These are phyloP conservation scores for Polietes domitor DNA, from an alignment of 2,888 invertebrate species.

Conservation along the genomic window DNA sequence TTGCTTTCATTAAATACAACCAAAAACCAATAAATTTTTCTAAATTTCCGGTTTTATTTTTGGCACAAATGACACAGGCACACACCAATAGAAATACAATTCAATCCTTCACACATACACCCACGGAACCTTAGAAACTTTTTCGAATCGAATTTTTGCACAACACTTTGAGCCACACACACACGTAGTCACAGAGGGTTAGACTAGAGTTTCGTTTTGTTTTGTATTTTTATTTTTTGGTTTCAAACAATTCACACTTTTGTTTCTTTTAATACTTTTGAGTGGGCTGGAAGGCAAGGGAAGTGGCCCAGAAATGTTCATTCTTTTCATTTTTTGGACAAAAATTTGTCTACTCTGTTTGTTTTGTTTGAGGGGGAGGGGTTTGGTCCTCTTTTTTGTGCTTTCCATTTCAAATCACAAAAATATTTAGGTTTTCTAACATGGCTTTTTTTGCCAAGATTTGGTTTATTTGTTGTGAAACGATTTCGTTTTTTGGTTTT, in stretches of 20 bases:
- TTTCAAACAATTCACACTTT: constrained; percentile 31
- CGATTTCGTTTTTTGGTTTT: neutral
- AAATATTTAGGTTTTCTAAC: neutral
- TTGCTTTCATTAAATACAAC: neutral
- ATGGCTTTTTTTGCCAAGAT: constrained; percentile 5
- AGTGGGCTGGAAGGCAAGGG: neutral
- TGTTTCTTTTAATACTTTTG: neutral
- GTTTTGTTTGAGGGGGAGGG: no score
- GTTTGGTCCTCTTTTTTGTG: neutral
- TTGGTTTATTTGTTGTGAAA: neutral
- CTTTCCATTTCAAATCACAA: constrained; percentile 31
- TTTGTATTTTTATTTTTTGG: no score
- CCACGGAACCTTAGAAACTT: neutral
- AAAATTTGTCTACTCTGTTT: neutral
- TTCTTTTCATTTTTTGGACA: neutral
- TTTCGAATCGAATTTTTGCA: neutral
- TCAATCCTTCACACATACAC: neutral
- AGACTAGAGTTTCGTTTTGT: constrained; percentile 12
- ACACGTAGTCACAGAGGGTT: neutral
- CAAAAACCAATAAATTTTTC: neutral
- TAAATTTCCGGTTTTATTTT: neutral
- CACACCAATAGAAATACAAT: neutral
- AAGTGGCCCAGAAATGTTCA: neutral
- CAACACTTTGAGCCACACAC: constrained; percentile 5
- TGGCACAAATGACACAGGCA: neutral